These are phyloP conservation scores for Muschampia plurimacula DNA, from an alignment of 2,888 invertebrate genomes.

Conservation along the genomic window DNA sequence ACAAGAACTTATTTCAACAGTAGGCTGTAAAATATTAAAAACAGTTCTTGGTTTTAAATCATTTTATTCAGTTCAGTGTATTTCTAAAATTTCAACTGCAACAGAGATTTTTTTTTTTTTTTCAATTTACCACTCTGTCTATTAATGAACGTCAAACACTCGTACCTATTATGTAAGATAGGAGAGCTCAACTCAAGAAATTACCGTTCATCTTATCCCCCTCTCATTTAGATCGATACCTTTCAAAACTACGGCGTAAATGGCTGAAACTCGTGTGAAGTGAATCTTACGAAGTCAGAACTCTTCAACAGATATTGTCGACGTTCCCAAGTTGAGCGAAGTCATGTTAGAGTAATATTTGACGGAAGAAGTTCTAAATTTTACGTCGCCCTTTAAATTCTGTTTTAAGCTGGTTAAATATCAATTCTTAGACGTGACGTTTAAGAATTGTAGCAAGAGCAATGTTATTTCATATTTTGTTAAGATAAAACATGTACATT, in stretches of 20 bases:
- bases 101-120: too few species aligned
- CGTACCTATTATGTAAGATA: background rate
- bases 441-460: background rate
- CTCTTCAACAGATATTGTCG: slow-evolving; percentile 23
- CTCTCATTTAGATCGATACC: slow-evolving; percentile 55
- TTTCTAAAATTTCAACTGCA: too few species aligned
- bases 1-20: background rate
- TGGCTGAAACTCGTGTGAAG: slow-evolving; percentile 30
- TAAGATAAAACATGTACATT: background rate
- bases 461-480: background rate
- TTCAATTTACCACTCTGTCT: too few species aligned
- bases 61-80: too few species aligned
- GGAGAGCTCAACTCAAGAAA: slow-evolving; percentile 50
- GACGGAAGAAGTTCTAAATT: slow-evolving; percentile 18
- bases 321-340: slow-evolving; percentile 29
- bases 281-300: slow-evolving; percentile 32
- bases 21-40: background rate
- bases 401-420: slow-evolving; percentile 13
- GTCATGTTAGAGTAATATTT: slow-evolving; percentile 28
- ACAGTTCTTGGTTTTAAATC: background rate
- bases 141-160: background rate
- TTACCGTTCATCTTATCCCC: slow-evolving; percentile 62
- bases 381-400: slow-evolving; percentile 22
- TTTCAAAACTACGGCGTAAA: slow-evolving; percentile 53
- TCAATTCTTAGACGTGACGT: slow-evolving; percentile 19